phyloP scores from a whole-genome alignment of 2,797 vertebrate genomes.

The Cichlasoma orientale region DNA sequence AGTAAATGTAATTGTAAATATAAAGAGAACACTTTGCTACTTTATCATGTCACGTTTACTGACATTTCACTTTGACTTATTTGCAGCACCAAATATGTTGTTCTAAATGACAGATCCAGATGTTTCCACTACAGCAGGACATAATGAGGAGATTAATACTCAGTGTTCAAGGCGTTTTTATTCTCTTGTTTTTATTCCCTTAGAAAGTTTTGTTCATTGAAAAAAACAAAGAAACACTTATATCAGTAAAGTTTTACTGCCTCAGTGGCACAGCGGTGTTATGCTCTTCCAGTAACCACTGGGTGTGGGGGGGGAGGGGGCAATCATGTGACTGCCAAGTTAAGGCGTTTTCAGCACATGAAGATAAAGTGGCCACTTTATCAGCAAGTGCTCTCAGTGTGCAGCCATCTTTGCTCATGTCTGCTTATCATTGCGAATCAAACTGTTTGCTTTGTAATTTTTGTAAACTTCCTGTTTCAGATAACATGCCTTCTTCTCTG shows the following conservation, averaged over 20 bases:
- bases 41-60: slow-evolving; percentile 32
- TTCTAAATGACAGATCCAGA: slow-evolving; percentile 13
- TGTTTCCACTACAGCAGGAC: slow-evolving; percentile 48
- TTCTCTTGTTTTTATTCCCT: not conserved
- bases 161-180: not conserved
- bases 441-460: not conserved
- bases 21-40: slow-evolving; percentile 29
- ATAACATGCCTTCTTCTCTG: not conserved
- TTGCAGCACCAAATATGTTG: slow-evolving; percentile 41
- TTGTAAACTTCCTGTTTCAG: not conserved
- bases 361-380: not conserved
- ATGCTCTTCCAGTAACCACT: not conserved
- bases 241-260: not conserved
- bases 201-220: not conserved
- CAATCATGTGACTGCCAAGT: not conserved
- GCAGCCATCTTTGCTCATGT: not conserved
- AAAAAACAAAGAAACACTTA: not conserved
- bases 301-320: not conserved
- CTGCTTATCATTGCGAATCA: not conserved
- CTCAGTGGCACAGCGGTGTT: not conserved
- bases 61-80: slow-evolving; percentile 36
- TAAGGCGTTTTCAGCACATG: not conserved
- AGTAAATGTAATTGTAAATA: slow-evolving; percentile 55
- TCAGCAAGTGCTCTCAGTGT: not conserved
- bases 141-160: slow-evolving; percentile 24